phyloP scores from a whole-genome alignment of 2,797 vertebrate species.

The Ceryle rudis region DNA sequence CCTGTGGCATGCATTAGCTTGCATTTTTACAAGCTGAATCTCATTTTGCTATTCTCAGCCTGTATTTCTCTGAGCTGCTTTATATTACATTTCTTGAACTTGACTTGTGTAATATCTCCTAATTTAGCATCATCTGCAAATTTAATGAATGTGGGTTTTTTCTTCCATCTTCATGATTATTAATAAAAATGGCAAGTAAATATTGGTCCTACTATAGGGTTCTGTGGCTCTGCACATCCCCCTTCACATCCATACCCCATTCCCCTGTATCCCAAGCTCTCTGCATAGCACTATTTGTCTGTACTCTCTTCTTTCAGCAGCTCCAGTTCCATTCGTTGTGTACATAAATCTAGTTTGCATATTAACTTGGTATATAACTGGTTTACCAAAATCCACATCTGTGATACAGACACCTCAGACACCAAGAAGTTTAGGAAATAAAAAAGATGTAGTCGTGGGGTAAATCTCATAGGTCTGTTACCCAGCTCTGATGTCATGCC shows the following conservation, averaged over 20 bases:
- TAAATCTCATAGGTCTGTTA: not conserved
- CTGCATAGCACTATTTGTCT: not conserved
- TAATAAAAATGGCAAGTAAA: not conserved
- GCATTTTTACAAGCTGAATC: slow-evolving; percentile 66
- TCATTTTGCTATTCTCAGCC: slow-evolving; percentile 56
- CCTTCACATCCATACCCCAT: not conserved
- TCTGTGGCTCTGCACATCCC: not conserved
- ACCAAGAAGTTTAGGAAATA: not conserved
- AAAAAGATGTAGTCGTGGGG: not conserved
- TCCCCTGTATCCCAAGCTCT: not conserved
- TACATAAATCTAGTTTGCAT: not conserved
- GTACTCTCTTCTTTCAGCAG: not conserved
- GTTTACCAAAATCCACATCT: not conserved
- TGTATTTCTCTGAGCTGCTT: slow-evolving; percentile 22
- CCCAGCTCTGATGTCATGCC: not conserved
- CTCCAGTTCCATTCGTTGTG: not conserved
- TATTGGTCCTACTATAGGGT: not conserved
- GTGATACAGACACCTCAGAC: not conserved
- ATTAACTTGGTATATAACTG: not conserved
- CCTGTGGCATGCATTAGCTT: slow-evolving; percentile 50
- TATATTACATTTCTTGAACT: slow-evolving; percentile 8
- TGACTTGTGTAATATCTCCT: not conserved
- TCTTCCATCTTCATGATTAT: slow-evolving; percentile 4
- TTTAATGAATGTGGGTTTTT: slow-evolving; percentile 35
- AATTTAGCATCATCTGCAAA: slow-evolving; percentile 41